Evolutionary conservation across 1,140 invertebrate species (phyloP).

Genomic region (Magallana angulata): DNA sequence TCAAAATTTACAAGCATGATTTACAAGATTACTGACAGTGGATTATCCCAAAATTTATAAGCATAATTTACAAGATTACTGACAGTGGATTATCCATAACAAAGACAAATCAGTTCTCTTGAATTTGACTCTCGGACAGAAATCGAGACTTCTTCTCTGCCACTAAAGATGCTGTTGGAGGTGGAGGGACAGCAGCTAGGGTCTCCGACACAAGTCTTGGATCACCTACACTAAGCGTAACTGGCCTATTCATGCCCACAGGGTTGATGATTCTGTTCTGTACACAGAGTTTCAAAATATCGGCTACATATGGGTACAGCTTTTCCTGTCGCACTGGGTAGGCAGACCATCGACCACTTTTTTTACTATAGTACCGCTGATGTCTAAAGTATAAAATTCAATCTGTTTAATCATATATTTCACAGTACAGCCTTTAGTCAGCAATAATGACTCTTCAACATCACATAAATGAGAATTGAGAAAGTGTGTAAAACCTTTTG

Average conservation of each 20-base stretch:
- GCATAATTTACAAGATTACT: neutral
- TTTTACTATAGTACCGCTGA: neutral
- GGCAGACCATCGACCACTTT: constrained; percentile 10
- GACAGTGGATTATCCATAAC: too few relatives aligned
- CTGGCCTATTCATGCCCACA: neutral
- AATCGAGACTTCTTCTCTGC: neutral
- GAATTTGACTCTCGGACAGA: neutral
- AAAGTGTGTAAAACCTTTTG: too few relatives aligned
- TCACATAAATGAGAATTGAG: too few relatives aligned
- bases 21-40: neutral
- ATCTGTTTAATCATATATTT: too few relatives aligned
- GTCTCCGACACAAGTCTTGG: neutral
- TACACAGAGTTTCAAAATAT: neutral
- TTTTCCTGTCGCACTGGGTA: neutral
- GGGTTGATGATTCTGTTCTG: neutral
- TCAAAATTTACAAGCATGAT: neutral
- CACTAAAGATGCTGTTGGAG: neutral
- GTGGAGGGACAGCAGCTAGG: neutral
- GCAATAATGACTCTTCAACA: too few relatives aligned
- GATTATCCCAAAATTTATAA: neutral
- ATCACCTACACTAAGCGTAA: neutral
- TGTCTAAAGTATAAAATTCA: too few relatives aligned
- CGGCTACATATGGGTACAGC: neutral
- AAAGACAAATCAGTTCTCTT: neutral
- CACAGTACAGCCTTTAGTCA: too few relatives aligned